Base-by-base conservation (phyloP, 2,797 vertebrate species). In the Gadopsis marmoratus region DNA sequence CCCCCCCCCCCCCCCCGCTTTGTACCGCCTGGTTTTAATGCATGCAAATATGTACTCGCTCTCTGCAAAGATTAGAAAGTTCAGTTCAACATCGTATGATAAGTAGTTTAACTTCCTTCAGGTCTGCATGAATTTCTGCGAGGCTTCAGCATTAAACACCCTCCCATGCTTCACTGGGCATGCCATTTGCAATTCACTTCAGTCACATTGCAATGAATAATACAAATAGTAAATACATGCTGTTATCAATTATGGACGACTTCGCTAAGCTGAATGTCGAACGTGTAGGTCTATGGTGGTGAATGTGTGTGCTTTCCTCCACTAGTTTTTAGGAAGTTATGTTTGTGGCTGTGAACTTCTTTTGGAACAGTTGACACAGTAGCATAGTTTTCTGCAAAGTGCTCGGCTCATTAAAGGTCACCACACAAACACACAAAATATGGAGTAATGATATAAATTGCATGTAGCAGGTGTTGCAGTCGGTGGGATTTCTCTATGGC, bases 181-280 rank as follows among this genome's bases (percentile, higher is more conserved):
- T 26, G 26, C 26, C 26, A 26, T 26, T 26, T 26, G 26, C 26
- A 26, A 26, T 26, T 26, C 26, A 26, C 26, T 26, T 26, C 26
- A 26, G 26, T 26, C 26, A 26, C 26, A 26, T 26, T 26, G 26
- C 26, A 23, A 85, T 93, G 75, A 93, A 93, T 94, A 91, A 93
- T 92, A 84, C 85, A 93, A 63, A 50, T 4, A 68, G 68, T 83
- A 71, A 88, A 86, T 83, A 86, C 79, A 87, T 58, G 47, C 79
- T 7, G 45, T 64, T 76, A 90, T 93, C 50, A 91, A 94, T 91
- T 85, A 93, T 93, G 51, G 39, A 92, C 50, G 74, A 31, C 55
- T 70, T 69, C 56, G 37, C 75, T 8, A 66, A 80, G 65, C 55
- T 67, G 53, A 53, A 29, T 61, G 71, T 59, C 41, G 54, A 83